Evolutionary conservation across 2,888 invertebrate species (phyloP), one percentile per base, ranked within the genome.

Genomic region (Sinodicranocentrus sp.): DNA sequence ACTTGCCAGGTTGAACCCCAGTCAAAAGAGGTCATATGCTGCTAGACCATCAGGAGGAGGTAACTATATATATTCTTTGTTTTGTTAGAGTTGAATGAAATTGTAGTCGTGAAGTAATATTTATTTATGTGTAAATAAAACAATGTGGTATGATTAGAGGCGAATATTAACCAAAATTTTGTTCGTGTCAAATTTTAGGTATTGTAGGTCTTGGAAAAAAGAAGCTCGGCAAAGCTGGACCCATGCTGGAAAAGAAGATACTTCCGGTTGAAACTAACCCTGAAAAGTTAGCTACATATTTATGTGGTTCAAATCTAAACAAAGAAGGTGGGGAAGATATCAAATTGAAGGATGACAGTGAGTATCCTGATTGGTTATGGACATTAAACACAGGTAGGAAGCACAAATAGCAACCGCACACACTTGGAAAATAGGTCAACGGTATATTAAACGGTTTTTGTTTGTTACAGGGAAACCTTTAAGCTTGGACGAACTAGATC

Each of bases 301-400:
- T 95, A 8, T 98, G 98, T 89, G 98, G 98, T 1, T 94, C 95
- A 78, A 97, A 98, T 90, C 94, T 96, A 73, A 92, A 93, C 83
- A 93, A 94, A 90, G 94, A 94, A 15, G 90, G 90, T 26, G 92
- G 97, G 0, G 93, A 95, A 90, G 97, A 98, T 90, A 92, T 97
- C 0, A 93, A 95, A 87, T 84, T 92, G 19, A 94, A 94, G 90
- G 93, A 94, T 0, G 95, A 96, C 89, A 92, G 92, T 23, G 96
- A 97, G 90, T 98, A 98, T 91, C 98, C 98, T 0, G 94, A 94
- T 0, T 98, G 98, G 98, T 91, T 98, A 83, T 98, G 97, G 98
- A 91, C 89, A 1, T 89, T 98, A 15, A 91, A 93, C 88, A 93
- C 93, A 17, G 95, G 94, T 90, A 88, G 84, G 67, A 23, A 21